Percentiles rank a stretch among this genome's conserved stretches.
phyloP scores from a whole-genome alignment of 2,113 vertebrate genomes.

The Mesocricetus auratus region DNA sequence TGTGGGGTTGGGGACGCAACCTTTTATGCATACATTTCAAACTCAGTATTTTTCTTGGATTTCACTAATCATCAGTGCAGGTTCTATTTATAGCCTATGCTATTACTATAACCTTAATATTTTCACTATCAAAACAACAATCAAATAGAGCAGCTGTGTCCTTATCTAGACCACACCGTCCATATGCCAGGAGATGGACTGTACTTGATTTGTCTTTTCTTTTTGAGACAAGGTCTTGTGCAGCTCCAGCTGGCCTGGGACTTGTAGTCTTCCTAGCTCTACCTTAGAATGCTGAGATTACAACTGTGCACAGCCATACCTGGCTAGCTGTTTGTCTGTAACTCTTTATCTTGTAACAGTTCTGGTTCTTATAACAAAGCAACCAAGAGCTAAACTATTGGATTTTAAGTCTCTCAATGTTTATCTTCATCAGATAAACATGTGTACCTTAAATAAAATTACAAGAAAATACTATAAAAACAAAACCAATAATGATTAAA shows the following conservation, averaged over 20 bases:
- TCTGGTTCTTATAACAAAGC: constrained; percentile 43
- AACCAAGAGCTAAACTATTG: constrained; percentile 19
- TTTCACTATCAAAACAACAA: constrained; percentile 13
- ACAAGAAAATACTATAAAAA: constrained; percentile 39
- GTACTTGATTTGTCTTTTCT: neutral
- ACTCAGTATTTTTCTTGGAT: constrained; percentile 29
- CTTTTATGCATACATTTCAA: constrained; percentile 5
- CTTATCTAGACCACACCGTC: neutral
- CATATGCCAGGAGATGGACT: constrained; percentile 8
- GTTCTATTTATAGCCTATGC: constrained; percentile 4
- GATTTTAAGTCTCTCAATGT: neutral
- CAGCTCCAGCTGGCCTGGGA: neutral
- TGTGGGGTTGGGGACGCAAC: neutral
- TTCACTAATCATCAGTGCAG: constrained; percentile 40
- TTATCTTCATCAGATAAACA: constrained; percentile 59
- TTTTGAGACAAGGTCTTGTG: neutral
- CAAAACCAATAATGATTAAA: constrained; percentile 22
- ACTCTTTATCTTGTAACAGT: constrained; percentile 9
- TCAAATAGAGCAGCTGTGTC: neutral
- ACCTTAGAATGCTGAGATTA: neutral
- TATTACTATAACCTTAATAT: neutral
- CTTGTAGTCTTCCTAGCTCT: neutral
- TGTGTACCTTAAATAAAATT: constrained; percentile 44
- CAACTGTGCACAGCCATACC: neutral
- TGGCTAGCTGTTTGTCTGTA: neutral